A percentile compares a stretch with the other conserved stretches of the same genome.
phyloP scores from a whole-genome alignment of 2,113 vertebrate genomes.

The Cisticola juncidis region DNA sequence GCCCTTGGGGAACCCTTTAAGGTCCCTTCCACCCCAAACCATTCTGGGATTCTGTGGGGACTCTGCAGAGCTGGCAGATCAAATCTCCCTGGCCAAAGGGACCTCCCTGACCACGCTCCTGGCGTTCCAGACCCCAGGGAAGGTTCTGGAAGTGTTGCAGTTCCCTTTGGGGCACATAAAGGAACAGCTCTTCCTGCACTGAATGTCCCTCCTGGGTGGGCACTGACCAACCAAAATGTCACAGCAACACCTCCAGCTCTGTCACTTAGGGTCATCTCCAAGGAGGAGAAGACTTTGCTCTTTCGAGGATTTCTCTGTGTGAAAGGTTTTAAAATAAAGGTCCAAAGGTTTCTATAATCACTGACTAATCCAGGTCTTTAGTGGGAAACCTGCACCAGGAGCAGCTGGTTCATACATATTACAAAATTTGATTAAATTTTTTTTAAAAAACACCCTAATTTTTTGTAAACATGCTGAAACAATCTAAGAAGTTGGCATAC shows the following conservation, averaged over 20 bases:
- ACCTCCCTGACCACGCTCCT: rapidly evolving
- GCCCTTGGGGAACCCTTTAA: neutral
- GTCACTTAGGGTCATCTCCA: neutral
- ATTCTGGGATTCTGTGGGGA: neutral
- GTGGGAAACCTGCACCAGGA: neutral
- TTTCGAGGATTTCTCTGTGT: neutral
- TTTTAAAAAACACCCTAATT: too few relatives aligned
- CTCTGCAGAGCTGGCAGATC: neutral
- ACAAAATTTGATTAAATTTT: neutral
- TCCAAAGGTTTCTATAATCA: neutral
- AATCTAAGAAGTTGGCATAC: neutral
- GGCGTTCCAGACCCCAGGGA: neutral
- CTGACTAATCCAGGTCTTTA: neutral
- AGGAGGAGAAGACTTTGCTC: neutral
- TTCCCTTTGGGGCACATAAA: neutral
- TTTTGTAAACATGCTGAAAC: neutral
- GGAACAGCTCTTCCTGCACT: neutral
- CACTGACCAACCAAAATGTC: neutral
- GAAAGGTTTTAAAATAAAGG: neutral
- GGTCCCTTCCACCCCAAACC: neutral
- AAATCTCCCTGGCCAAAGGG: neutral
- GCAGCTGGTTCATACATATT: neutral
- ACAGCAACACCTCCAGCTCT: neutral
- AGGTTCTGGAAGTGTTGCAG: neutral
- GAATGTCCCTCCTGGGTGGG: neutral